Conservation (phyloP, 1,140 invertebrate genomes). For the Macrotrachela quadricornifera region DNA sequence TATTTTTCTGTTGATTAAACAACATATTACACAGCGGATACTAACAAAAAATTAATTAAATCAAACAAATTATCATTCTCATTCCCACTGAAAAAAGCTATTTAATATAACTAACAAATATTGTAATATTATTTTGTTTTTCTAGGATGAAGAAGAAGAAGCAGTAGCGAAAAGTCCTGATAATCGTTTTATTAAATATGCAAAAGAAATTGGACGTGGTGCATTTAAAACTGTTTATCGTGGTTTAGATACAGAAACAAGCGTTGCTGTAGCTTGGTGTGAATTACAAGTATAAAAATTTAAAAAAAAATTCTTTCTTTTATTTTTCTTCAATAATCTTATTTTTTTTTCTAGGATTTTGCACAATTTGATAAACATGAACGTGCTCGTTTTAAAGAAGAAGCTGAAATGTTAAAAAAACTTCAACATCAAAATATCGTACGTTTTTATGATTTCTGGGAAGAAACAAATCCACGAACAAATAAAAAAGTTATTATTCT, state of each 20-base stretch:
- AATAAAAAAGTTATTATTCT: conserved; percentile 86
- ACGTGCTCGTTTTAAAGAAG: conserved; percentile 80
- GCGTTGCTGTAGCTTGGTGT: conserved; percentile 88
- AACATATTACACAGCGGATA: too few species aligned
- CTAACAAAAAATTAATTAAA: too few species aligned
- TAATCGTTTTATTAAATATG: conserved; percentile 89
- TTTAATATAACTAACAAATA: too few species aligned
- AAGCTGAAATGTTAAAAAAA: conserved; percentile 97
- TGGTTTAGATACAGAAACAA: conserved; percentile 86
- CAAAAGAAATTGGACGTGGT: conserved; percentile 89
- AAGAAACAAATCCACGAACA: conserved; percentile 44
- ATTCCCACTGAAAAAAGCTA: too few species aligned
- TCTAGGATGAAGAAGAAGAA: conserved; percentile 47
- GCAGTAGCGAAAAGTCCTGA: conserved; percentile 70
- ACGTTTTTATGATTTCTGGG: conserved; percentile 98
- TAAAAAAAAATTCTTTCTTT: too few species aligned
- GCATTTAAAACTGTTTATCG: conserved; percentile 98
- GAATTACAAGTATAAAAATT: conserved; percentile 41
- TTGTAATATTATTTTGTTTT: too few species aligned
- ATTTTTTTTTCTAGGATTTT: too few species aligned
- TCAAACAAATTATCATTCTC: too few species aligned
- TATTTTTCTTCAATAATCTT: too few species aligned
- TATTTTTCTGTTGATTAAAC: too few species aligned
- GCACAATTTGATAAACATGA: conserved; percentile 43
- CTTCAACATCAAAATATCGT: conserved; percentile 99